Percentiles rank a stretch among this genome's conserved stretches.
phyloP scores from a whole-genome alignment of 2,888 invertebrate genomes.

The Mayetiola destructor region DNA sequence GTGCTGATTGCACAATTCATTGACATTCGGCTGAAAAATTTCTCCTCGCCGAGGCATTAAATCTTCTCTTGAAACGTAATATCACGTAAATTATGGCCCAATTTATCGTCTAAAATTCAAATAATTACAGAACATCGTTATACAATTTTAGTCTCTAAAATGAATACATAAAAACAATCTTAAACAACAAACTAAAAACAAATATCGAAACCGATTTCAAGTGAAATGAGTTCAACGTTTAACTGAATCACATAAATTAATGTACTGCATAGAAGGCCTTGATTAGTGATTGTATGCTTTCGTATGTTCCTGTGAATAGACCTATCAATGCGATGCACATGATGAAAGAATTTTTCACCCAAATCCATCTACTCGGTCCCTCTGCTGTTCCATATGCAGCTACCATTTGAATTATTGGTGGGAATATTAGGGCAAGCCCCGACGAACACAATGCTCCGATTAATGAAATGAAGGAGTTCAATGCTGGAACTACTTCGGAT shows the following conservation, averaged over 20 bases:
- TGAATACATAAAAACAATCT: neutral
- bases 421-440: slow-evolving; percentile 73
- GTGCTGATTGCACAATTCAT: neutral
- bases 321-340: slow-evolving; percentile 54
- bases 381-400: slow-evolving; percentile 46
- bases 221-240: neutral
- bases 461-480: slow-evolving; percentile 76
- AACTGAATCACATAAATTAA: neutral
- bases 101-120: too few species aligned
- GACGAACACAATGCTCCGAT: slow-evolving; percentile 85
- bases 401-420: slow-evolving; percentile 72
- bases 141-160: neutral
- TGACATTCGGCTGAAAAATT: too few species aligned
- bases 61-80: neutral
- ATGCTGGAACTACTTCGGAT: slow-evolving; percentile 72
- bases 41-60: neutral
- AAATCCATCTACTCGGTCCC: slow-evolving; percentile 34
- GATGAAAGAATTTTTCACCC: slow-evolving; percentile 47
- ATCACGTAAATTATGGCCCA: neutral
- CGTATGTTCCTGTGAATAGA: slow-evolving; percentile 59
- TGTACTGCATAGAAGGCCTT: neutral
- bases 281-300: slow-evolving; percentile 39
- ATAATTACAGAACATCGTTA: too few species aligned
- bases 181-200: neutral
- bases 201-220: neutral